These are phyloP conservation scores for Crocallis elinguaria DNA, from an alignment of 2,888 invertebrate genomes.

Conservation along the genomic window DNA sequence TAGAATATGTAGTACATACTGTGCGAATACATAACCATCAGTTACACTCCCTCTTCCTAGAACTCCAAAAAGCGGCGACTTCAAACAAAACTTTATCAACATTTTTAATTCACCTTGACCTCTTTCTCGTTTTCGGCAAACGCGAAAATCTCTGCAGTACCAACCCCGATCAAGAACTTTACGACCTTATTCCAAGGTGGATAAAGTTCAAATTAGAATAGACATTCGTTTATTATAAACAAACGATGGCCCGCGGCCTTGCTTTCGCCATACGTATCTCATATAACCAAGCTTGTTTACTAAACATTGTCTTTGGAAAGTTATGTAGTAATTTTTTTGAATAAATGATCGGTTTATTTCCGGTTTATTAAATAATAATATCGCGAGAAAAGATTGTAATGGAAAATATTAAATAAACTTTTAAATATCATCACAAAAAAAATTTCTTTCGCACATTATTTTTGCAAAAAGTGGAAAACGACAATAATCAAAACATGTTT, in stretches of 20 bases:
- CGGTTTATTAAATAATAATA: too few species aligned
- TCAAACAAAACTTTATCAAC: constrained; percentile 15
- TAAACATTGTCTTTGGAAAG: constrained; percentile 38
- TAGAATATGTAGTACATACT: too few species aligned
- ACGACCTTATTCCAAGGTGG: constrained; percentile 9
- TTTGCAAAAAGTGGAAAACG: too few species aligned
- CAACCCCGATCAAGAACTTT: constrained; percentile 3
- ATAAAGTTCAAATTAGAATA: constrained; percentile 11
- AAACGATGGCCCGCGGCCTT: constrained; percentile 37
- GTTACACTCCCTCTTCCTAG: not conserved
- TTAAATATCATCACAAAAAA: not conserved
- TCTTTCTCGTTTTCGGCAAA: constrained; percentile 21
- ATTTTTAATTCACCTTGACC: constrained; percentile 21
- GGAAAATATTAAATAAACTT: not conserved
- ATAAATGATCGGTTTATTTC: constrained; percentile 18
- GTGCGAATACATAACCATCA: not conserved
- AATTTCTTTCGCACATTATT: too few species aligned
- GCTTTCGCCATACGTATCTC: constrained; percentile 39
- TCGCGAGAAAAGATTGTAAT: too few species aligned
- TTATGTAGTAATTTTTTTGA: constrained; percentile 29
- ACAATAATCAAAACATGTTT: too few species aligned
- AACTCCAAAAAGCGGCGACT: not conserved
- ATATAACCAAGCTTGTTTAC: constrained; percentile 49
- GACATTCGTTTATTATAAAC: constrained; percentile 26
- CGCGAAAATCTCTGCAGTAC: constrained; percentile 10